Percentiles rank a stretch among this genome's conserved stretches.
phyloP scores from a whole-genome alignment of 2,888 invertebrate species.

The Lasius platythorax region DNA sequence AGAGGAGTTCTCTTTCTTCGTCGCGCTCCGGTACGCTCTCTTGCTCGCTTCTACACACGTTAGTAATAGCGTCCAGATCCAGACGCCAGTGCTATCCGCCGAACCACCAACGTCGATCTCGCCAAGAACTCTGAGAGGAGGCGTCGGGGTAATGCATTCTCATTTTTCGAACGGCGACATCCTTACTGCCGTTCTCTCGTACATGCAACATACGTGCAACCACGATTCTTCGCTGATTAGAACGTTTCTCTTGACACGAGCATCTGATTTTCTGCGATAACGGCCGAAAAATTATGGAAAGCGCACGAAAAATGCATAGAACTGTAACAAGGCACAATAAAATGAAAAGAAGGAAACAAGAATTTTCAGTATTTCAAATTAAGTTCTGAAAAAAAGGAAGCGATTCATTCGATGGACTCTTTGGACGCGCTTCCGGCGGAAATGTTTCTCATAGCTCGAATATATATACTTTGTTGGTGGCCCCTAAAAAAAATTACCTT shows the following conservation, averaged over 20 bases:
- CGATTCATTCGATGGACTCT: slow-evolving; percentile 41
- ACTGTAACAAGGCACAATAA: neutral
- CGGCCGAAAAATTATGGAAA: neutral
- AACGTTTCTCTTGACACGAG: slow-evolving; percentile 58
- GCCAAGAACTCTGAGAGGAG: slow-evolving; percentile 71
- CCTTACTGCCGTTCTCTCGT: slow-evolving; percentile 57
- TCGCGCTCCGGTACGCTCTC: slow-evolving; percentile 56
- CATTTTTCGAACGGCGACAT: slow-evolving; percentile 78
- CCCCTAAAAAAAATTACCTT: neutral
- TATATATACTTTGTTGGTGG: neutral
- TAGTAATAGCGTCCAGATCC: slow-evolving; percentile 83
- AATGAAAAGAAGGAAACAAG: neutral
- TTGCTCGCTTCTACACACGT: slow-evolving; percentile 59
- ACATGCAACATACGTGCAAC: slow-evolving; percentile 35
- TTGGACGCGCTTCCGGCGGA: slow-evolving; percentile 73
- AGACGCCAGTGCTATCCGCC: slow-evolving; percentile 79
- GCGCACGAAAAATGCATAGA: neutral
- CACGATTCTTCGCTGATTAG: slow-evolving; percentile 64
- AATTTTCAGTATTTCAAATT: neutral
- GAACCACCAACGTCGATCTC: slow-evolving; percentile 85
- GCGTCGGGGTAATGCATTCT: slow-evolving; percentile 82
- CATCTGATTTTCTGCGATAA: slow-evolving; percentile 58
- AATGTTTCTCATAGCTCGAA: slow-evolving; percentile 77
- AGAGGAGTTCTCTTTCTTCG: slow-evolving; percentile 68
- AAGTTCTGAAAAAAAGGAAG: neutral